Evolutionary conservation across 2,797 vertebrate genomes (phyloP).

Genomic region (Myoxocephalus aenaeus): DNA sequence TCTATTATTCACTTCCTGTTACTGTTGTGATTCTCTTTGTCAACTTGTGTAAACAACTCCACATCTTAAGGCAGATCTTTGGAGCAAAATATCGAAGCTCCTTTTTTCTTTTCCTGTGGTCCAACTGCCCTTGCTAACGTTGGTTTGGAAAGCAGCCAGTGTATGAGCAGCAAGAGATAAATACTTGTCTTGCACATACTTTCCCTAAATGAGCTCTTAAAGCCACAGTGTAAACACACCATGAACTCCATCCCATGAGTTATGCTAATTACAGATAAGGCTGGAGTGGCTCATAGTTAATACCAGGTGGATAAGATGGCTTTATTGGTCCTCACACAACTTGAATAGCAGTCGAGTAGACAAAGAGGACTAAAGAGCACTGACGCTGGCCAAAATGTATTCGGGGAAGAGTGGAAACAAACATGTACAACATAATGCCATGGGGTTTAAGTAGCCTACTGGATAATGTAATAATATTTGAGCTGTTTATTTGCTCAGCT

Average conservation of each 20-base stretch:
- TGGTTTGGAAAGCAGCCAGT: conserved; percentile 68
- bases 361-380: conserved; percentile 26
- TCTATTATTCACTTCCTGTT: conserved; percentile 4
- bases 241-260: conserved; percentile 62
- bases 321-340: conserved; percentile 22
- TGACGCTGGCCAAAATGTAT: conserved; percentile 25
- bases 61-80: conserved; percentile 10
- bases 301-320: conserved; percentile 70
- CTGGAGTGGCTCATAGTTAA: conserved; percentile 63
- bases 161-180: conserved; percentile 63
- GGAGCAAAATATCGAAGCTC: conserved; percentile 23
- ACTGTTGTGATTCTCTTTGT: conserved; percentile 18
- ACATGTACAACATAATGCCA: conserved; percentile 12
- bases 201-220: conserved; percentile 62
- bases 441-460: conserved; percentile 31
- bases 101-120: conserved; percentile 34
- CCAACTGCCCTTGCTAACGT: conserved; percentile 28
- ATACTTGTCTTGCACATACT: conserved; percentile 67
- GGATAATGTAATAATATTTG: conserved; percentile 39
- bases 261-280: conserved; percentile 77
- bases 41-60: neutral
- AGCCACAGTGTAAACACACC: conserved; percentile 68
- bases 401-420: conserved; percentile 19
- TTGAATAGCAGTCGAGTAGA: conserved; percentile 1
- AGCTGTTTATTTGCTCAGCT: conserved; percentile 58